Evolutionary conservation across 2,888 invertebrate genomes (phyloP), one percentile per base, ranked within the genome.

Genomic region (Flabesymbios commensalis): DNA sequence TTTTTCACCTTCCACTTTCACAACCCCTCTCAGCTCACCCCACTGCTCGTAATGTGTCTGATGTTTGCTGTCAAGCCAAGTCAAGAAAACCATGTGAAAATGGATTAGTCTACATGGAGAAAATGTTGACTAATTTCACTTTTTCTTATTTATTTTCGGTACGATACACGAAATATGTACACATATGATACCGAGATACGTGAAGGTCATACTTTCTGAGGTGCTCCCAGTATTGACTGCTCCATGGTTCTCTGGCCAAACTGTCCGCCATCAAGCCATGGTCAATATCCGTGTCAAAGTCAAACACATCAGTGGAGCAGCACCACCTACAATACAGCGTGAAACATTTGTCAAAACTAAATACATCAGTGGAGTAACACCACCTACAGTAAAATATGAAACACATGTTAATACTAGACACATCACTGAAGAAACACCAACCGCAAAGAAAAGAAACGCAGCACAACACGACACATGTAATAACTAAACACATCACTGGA

Each of bases 11-110:
- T 77, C 77, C 1, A 80, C 67, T 45, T 67, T 53, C 17, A 79
- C 49, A 49, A 74, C 73, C 28, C 80, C 80, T 66, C 74, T 41
- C 39, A 80, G 55, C 57, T 78, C 76, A 22, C 80, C 80, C 71
- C 75, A 75, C 65, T 79, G 80, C 51, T 80, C 78, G 71, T 79
- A 78, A 56, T 79, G 78, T 1, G 74, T 77, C 70, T 79, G 77
- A 56, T 78, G 76, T 29, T 68, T 65, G 7, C 79, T 78, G 67
- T 2, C 32, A 22, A 42, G 1, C 22, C 41, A 53, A 52, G 29
- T 17, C 3, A 19, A 52, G 10, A 36, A 4, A 3, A 29, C n/a
- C 22, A 4, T 22, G 0, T n/a, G 32, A 17, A 22, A 52, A 10
- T 4, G 5, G 10, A 10, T 22, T 22, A 3, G 3, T 19, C n/a